Conservation (phyloP, 2,888 invertebrate species). For the Hanleya hanleyi region DNA sequence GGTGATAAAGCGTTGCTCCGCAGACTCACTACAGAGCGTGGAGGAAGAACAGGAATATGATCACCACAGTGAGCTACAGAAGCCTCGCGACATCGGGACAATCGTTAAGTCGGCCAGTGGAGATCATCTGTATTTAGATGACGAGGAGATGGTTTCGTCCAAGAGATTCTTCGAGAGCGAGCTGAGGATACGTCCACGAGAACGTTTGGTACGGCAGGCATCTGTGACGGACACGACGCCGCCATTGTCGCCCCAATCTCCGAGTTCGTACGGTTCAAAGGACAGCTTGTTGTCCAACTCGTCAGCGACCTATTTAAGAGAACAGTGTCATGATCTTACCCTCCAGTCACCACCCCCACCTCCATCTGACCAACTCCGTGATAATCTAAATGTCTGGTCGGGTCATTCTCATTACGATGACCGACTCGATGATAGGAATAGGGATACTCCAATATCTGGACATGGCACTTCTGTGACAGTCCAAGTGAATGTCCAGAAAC, state of each 20-base stretch:
- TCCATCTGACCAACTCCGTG: no score
- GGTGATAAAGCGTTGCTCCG: conserved; percentile 38
- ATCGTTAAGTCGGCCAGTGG: conserved; percentile 66
- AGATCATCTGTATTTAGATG: conserved; percentile 49
- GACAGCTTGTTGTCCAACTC: conserved; percentile 61
- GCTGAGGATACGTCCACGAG: conserved; percentile 11
- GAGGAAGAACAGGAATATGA: conserved; percentile 51
- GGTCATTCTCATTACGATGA: no score
- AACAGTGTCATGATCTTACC: background rate
- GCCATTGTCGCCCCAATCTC: conserved; percentile 57
- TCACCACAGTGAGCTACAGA: conserved; percentile 25
- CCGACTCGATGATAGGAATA: no score
- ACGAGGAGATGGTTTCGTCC: conserved; percentile 9
- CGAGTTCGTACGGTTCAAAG: conserved; percentile 48
- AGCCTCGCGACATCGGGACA: conserved; percentile 29
- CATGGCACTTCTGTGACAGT: no score
- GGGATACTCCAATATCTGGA: no score
- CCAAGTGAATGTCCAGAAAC: no score
- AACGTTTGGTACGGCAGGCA: conserved; percentile 32
- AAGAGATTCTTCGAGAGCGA: no score
- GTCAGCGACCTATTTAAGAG: conserved; percentile 39
- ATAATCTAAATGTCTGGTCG: no score
- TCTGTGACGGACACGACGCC: conserved; percentile 53
- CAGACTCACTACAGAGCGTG: conserved; percentile 53
- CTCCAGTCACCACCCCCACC: background rate